These are phyloP conservation scores for Yponomeuta sedellus DNA, from an alignment of 2,888 invertebrate species.

Conservation along the genomic window DNA sequence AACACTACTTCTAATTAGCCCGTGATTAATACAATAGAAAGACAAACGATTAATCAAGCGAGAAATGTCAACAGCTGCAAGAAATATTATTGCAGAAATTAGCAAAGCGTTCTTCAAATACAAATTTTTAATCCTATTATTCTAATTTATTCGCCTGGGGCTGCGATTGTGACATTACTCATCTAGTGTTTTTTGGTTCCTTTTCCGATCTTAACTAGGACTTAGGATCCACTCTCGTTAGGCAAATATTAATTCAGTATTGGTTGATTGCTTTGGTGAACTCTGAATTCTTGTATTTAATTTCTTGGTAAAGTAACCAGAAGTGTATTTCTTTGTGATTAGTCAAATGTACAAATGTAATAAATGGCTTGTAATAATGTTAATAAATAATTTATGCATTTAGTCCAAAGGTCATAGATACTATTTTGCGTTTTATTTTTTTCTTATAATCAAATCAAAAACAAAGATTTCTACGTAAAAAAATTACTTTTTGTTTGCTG, in stretches of 20 bases:
- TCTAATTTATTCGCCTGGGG: background rate
- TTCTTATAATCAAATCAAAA: no score
- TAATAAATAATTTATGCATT: conserved; percentile 8
- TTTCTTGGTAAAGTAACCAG: background rate
- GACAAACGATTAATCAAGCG: background rate
- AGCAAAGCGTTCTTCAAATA: background rate
- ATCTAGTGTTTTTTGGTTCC: background rate
- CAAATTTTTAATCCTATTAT: background rate
- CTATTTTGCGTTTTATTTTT: background rate
- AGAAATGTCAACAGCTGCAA: background rate
- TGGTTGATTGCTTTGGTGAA: background rate
- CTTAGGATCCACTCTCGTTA: no score
- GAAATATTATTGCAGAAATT: background rate
- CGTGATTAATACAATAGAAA: background rate
- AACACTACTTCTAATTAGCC: background rate
- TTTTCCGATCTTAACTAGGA: background rate
- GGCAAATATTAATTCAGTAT: background rate
- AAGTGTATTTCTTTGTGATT: background rate
- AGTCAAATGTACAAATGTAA: background rate
- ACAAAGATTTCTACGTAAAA: no score
- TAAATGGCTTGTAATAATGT: background rate
- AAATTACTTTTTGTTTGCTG: no score
- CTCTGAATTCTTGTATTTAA: background rate
- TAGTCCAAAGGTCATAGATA: background rate
- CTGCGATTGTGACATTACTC: background rate